Conservation (phyloP, 2,113 vertebrate species). For the Pithys albifrons region DNA sequence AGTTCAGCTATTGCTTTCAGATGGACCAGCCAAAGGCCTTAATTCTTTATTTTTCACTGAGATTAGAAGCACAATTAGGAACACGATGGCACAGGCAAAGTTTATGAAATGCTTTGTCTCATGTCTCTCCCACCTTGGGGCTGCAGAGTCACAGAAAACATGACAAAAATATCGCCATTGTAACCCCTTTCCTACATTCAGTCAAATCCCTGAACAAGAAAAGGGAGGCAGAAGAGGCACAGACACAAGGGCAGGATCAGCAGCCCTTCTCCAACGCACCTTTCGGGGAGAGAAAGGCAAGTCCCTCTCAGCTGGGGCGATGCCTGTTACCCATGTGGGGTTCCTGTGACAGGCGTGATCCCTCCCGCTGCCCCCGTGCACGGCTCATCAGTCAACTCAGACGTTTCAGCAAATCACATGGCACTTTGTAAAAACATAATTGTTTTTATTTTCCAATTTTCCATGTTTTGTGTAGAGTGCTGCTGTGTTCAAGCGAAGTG, state of each 20-base stretch:
- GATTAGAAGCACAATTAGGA: neutral
- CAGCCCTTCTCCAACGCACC: neutral
- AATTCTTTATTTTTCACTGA: neutral
- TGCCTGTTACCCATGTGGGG: neutral
- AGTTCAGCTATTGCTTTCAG: neutral
- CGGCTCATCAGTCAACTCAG: neutral
- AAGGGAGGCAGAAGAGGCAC: neutral
- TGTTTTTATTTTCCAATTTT: conserved; percentile 65
- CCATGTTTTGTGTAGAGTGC: conserved; percentile 65
- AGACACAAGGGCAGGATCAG: accelerated
- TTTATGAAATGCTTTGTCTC: neutral
- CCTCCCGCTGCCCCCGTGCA: neutral
- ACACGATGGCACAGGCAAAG: accelerated
- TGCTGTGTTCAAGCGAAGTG: conserved; percentile 61
- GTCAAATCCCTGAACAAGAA: neutral
- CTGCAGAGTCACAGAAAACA: neutral
- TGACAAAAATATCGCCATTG: neutral
- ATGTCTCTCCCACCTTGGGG: neutral
- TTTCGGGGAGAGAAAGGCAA: neutral
- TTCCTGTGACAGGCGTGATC: neutral
- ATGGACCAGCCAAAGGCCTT: neutral
- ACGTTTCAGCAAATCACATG: conserved; percentile 35
- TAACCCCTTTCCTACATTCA: neutral
- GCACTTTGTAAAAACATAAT: conserved; percentile 46
- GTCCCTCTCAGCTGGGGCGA: neutral